A percentile compares a stretch with the other conserved stretches of the same genome.
phyloP scores from a whole-genome alignment of 2,888 invertebrate species.

The Punctoribates punctum region DNA sequence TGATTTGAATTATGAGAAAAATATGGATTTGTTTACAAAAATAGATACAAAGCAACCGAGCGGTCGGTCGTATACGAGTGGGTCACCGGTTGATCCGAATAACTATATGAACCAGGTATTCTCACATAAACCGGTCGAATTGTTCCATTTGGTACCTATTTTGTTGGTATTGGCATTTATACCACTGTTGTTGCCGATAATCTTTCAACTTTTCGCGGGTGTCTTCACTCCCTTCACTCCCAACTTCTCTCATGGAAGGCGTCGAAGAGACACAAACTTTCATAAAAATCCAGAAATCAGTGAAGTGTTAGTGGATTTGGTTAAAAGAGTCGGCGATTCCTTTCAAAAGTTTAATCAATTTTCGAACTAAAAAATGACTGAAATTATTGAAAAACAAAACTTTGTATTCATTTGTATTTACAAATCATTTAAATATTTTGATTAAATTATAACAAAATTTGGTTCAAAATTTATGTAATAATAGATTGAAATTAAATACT shows the following conservation, averaged over 20 bases:
- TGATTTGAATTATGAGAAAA: no score
- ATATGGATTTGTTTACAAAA: neutral
- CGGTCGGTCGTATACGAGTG: constrained; percentile 16
- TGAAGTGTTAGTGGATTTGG: neutral
- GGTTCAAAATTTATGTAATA: no score
- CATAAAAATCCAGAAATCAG: constrained; percentile 9
- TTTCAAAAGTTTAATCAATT: constrained; percentile 3
- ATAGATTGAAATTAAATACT: no score
- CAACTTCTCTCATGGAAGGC: constrained; percentile 36
- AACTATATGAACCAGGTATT: constrained; percentile 20
- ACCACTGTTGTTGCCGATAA: neutral
- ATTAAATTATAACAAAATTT: no score
- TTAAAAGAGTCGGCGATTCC: neutral
- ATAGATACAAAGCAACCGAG: neutral
- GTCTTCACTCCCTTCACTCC: constrained; percentile 14
- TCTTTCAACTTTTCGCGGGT: constrained; percentile 8
- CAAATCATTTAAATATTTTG: neutral
- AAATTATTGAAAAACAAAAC: neutral
- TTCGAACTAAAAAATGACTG: neutral
- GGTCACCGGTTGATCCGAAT: constrained; percentile 9
- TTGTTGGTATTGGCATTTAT: constrained; percentile 22
- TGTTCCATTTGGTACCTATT: constrained; percentile 20
- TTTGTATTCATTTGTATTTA: neutral
- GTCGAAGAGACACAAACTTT: constrained; percentile 24
- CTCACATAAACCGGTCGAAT: neutral